Conservation (phyloP, 2,113 vertebrate genomes). For the Arizona elegans region DNA sequence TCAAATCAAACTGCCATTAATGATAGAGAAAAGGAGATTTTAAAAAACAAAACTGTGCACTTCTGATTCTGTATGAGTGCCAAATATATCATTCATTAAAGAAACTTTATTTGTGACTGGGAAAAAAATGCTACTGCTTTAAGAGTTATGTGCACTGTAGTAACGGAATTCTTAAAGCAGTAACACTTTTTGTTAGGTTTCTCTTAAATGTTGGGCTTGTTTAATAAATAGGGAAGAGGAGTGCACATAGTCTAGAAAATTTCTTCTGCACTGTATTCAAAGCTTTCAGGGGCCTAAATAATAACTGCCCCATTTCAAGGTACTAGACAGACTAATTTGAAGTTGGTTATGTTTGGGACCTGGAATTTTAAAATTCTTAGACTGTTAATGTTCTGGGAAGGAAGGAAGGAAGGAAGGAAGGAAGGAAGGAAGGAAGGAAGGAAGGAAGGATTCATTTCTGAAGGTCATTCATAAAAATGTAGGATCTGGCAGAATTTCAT, state of each 20-base stretch:
- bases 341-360: neutral
- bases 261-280: too few relatives aligned
- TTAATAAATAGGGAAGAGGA: too few relatives aligned
- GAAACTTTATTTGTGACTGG: neutral
- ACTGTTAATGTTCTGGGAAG: neutral
- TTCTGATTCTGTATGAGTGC: neutral
- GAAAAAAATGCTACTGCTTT: neutral
- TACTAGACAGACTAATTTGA: too few relatives aligned
- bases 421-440: too few relatives aligned
- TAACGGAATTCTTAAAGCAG: neutral
- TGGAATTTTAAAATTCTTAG: neutral
- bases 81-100: neutral
- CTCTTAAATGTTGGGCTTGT: too few relatives aligned
- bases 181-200: neutral
- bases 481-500: neutral
- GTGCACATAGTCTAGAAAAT: too few relatives aligned
- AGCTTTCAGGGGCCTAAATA: too few relatives aligned
- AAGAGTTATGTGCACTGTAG: neutral
- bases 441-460: conserved; percentile 6
- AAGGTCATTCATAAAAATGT: conserved; percentile 5
- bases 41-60: neutral
- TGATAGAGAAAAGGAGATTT: neutral
- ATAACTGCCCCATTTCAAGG: too few relatives aligned
- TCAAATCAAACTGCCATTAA: neutral
- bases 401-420: neutral